A percentile compares a stretch with the other conserved stretches of the same genome.
These are phyloP conservation scores for Drosophila nikananu DNA, from an alignment of 1,140 invertebrate species.

Conservation along the genomic window DNA sequence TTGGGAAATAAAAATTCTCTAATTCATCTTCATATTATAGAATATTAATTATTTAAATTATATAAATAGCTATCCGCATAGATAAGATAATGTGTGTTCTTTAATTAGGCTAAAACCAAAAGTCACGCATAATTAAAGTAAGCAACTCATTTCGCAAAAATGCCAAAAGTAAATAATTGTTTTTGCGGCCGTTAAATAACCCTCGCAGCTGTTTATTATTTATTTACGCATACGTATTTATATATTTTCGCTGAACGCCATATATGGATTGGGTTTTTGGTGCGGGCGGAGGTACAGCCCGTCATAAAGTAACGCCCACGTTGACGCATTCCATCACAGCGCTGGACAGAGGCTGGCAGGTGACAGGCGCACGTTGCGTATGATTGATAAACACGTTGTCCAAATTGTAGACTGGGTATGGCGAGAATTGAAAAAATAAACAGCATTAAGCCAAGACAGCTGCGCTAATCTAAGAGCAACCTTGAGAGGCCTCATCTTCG, in stretches of 20 bases:
- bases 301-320: conserved; percentile 60
- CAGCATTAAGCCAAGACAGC: conserved; percentile 46
- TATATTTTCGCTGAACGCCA: conserved; percentile 17
- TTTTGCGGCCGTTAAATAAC: conserved; percentile 22
- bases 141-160: conserved; percentile 29
- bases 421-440: conserved; percentile 37
- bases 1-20: neutral
- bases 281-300: conserved; percentile 34
- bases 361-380: conserved; percentile 72
- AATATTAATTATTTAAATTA: neutral
- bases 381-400: conserved; percentile 75
- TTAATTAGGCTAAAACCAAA: neutral
- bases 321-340: conserved; percentile 51
- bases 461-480: conserved; percentile 62
- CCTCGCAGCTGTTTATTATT: conserved; percentile 39
- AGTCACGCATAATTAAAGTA: conserved; percentile 10
- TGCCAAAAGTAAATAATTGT: conserved; percentile 29
- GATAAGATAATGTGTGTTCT: neutral
- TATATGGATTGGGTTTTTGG: conserved; percentile 24
- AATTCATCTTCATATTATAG: neutral
- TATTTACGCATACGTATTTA: conserved; percentile 45
- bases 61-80: neutral
- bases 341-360: conserved; percentile 49
- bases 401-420: conserved; percentile 53
- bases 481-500: conserved; percentile 60